Percentiles rank a stretch among this genome's conserved stretches.
Conservation (phyloP, 2,888 invertebrate genomes). For the Mactromeris polynyma region DNA sequence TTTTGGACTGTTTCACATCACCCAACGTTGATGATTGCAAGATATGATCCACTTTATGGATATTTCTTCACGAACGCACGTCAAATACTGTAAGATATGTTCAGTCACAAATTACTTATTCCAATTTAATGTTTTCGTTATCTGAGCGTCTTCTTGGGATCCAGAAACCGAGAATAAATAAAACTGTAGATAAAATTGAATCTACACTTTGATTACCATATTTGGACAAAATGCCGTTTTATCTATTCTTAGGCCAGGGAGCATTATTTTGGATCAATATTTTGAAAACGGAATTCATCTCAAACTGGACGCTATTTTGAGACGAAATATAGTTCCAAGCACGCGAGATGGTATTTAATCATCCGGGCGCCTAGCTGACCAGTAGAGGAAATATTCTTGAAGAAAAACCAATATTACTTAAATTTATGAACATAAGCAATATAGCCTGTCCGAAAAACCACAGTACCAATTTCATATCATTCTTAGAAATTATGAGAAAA, state of each 20-base stretch:
- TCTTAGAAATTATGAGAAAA: neutral
- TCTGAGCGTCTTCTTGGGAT: slow-evolving; percentile 24
- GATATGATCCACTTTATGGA: slow-evolving; percentile 45
- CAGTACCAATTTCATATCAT: neutral
- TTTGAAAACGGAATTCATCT: slow-evolving; percentile 39
- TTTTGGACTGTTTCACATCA: slow-evolving; percentile 29
- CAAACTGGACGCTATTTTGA: slow-evolving; percentile 33
- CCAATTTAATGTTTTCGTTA: slow-evolving; percentile 47
- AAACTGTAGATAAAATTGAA: slow-evolving; percentile 58
- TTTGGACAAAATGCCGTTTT: slow-evolving; percentile 44
- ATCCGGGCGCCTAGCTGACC: slow-evolving; percentile 26
- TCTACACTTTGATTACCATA: slow-evolving; percentile 63
- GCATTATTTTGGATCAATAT: slow-evolving; percentile 30
- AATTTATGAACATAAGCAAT: slow-evolving; percentile 39
- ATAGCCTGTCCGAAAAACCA: slow-evolving; percentile 13
- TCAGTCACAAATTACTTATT: slow-evolving; percentile 45
- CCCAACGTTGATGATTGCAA: slow-evolving; percentile 38
- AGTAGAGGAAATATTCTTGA: slow-evolving; percentile 14
- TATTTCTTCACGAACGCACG: slow-evolving; percentile 28
- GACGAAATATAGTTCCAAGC: slow-evolving; percentile 1
- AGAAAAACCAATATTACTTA: slow-evolving; percentile 29
- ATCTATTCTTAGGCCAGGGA: slow-evolving; percentile 28
- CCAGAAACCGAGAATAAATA: slow-evolving; percentile 48
- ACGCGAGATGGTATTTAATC: slow-evolving; percentile 28
- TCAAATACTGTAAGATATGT: slow-evolving; percentile 49